These are phyloP conservation scores for Anolis carolinensis DNA, from an alignment of 2,113 vertebrate species.

Conservation along the genomic window DNA sequence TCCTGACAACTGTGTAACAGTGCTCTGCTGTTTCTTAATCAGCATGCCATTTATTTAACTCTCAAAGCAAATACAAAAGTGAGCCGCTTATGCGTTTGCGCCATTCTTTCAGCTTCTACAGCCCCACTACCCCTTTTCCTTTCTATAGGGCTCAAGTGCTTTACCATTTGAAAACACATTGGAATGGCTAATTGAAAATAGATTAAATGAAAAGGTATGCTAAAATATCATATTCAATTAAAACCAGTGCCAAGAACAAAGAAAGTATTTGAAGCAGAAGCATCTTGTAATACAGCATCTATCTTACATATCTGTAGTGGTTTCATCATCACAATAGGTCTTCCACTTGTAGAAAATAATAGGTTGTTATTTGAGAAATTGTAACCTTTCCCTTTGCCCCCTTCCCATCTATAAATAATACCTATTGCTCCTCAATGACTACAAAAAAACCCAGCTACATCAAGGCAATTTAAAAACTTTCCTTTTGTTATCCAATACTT, in stretches of 20 bases:
- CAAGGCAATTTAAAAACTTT: no score
- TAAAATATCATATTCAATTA: neutral
- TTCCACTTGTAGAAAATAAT: neutral
- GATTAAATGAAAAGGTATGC: neutral
- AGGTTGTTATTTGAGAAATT: neutral
- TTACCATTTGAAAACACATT: neutral
- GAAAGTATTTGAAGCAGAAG: no score
- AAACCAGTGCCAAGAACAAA: neutral
- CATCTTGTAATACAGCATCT: no score
- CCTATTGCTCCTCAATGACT: no score
- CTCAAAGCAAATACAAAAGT: conserved; percentile 21
- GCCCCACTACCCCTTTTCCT: neutral
- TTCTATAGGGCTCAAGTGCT: neutral
- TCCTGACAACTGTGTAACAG: conserved; percentile 41
- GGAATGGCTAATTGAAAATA: neutral
- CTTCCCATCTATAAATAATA: no score
- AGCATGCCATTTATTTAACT: conserved; percentile 38
- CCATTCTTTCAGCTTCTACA: neutral
- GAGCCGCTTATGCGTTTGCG: neutral
- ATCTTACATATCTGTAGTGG: neutral
- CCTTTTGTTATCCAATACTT: no score
- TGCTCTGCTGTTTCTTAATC: conserved; percentile 45
- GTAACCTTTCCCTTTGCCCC: no score
- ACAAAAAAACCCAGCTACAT: no score
- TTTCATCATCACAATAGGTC: neutral